These are phyloP conservation scores for Coregonus ussuriensis DNA, from an alignment of 2,797 vertebrate genomes.

Conservation along the genomic window DNA sequence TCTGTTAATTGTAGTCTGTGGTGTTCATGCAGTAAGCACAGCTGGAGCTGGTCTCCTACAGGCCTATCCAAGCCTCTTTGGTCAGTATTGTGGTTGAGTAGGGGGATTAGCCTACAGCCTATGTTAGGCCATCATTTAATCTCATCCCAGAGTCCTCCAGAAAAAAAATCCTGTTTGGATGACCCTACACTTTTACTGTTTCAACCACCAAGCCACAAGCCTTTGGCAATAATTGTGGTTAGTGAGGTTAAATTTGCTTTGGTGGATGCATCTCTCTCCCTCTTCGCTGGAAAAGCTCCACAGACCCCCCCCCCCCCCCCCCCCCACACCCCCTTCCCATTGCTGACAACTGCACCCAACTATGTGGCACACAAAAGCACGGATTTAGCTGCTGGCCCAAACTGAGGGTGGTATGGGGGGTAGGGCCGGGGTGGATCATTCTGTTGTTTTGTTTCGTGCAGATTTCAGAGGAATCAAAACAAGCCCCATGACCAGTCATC, in stretches of 20 bases:
- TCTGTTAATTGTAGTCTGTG: background rate
- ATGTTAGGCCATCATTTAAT: slow-evolving; percentile 57
- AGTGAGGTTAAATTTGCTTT: background rate
- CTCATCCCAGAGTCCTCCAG: slow-evolving; percentile 41
- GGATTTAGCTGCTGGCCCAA: slow-evolving; percentile 69
- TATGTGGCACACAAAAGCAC: slow-evolving; percentile 74
- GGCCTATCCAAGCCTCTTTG: slow-evolving; percentile 54
- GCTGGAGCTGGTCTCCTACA: slow-evolving; percentile 53
- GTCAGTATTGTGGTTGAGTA: slow-evolving; percentile 35
- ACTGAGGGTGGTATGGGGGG: slow-evolving; percentile 46
- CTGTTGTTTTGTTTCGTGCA: slow-evolving; percentile 67
- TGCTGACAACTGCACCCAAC: slow-evolving; percentile 76
- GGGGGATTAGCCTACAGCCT: slow-evolving; percentile 15
- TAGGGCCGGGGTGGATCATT: slow-evolving; percentile 59
- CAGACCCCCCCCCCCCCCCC: slow-evolving; percentile 1
- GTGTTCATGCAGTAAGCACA: slow-evolving; percentile 24
- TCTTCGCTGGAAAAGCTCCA: slow-evolving; percentile 12
- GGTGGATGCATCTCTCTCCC: slow-evolving; percentile 48
- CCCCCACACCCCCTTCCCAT: slow-evolving; percentile 33
- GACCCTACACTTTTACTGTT: slow-evolving; percentile 10
- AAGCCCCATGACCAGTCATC: slow-evolving; percentile 69
- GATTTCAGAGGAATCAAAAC: slow-evolving; percentile 73
- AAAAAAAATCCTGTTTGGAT: slow-evolving; percentile 40
- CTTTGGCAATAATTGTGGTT: slow-evolving; percentile 25
- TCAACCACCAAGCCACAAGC: slow-evolving; percentile 8